These are phyloP conservation scores for Anomalospiza imberbis DNA, from an alignment of 2,797 vertebrate species.

Conservation along the genomic window DNA sequence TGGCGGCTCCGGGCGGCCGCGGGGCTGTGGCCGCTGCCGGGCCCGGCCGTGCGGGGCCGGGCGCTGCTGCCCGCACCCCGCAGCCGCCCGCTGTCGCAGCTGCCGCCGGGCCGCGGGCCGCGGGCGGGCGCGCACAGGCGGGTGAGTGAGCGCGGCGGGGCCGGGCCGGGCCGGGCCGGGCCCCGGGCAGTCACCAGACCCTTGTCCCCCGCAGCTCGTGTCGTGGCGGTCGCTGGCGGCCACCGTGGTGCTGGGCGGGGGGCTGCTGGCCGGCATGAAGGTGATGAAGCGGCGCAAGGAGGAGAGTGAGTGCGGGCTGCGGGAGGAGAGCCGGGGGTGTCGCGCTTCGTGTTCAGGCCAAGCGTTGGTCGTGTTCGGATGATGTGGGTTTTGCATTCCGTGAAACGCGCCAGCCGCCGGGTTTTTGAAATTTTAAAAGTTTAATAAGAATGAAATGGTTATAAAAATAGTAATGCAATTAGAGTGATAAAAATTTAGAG, in stretches of 20 bases:
- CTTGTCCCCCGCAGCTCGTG: slow-evolving; percentile 80
- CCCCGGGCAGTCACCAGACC: rapidly evolving
- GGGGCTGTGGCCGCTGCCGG: background rate
- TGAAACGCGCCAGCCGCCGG: too few relatives aligned
- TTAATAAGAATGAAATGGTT: too few relatives aligned
- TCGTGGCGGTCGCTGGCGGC: slow-evolving; percentile 91
- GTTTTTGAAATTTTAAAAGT: too few relatives aligned
- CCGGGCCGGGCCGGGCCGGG: background rate
- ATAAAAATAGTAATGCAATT: too few relatives aligned
- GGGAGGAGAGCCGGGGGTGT: rapidly evolving
- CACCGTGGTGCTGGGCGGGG: slow-evolving; percentile 85
- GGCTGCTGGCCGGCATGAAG: slow-evolving; percentile 85
- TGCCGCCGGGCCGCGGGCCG: background rate
- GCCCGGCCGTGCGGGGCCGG: too few relatives aligned
- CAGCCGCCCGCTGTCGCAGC: background rate
- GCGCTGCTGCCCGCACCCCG: background rate
- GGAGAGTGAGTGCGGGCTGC: slow-evolving; percentile 76
- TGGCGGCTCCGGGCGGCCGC: background rate
- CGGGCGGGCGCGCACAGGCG: background rate
- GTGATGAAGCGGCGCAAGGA: slow-evolving; percentile 87
- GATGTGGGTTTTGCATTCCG: background rate
- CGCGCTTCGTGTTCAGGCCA: background rate
- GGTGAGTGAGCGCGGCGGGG: background rate
- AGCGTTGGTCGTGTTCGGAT: rapidly evolving
- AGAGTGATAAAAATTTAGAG: too few relatives aligned